A percentile compares a stretch with the other conserved stretches of the same genome.
phyloP scores from a whole-genome alignment of 2,797 vertebrate genomes.

The Lepidocolaptes lacrymiger region DNA sequence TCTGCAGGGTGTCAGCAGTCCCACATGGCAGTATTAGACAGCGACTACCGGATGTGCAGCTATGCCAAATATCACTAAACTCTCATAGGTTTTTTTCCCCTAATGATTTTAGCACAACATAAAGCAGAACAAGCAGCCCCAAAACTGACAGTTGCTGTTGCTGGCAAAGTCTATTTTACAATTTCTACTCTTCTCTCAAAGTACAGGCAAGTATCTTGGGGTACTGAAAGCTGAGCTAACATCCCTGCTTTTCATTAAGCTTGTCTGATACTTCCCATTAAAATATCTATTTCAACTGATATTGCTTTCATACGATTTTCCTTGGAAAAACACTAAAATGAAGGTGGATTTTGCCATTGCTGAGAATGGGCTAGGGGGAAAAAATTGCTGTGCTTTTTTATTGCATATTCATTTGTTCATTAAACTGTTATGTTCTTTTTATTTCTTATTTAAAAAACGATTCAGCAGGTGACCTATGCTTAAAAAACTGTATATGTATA shows the following conservation, averaged over 20 bases:
- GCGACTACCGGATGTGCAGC: not conserved
- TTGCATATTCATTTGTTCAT: not conserved
- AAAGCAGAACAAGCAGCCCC: not conserved
- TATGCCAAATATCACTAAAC: not conserved
- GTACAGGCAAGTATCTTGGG: not conserved
- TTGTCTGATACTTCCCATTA: constrained; percentile 41
- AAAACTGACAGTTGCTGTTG: not conserved
- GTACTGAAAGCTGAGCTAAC: constrained; percentile 34
- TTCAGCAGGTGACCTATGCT: not conserved
- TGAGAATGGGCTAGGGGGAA: not conserved
- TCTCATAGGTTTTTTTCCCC: accelerated
- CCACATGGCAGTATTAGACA: constrained; percentile 3
- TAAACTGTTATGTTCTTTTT: not conserved
- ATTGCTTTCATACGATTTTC: constrained; percentile 29
- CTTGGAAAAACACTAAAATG: constrained; percentile 5
- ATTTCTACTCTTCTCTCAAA: not conserved
- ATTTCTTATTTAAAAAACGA: not conserved
- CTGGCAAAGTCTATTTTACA: not conserved
- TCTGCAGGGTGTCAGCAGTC: constrained; percentile 18
- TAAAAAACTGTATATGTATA: not conserved
- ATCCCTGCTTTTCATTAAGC: constrained; percentile 46
- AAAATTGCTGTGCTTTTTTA: not conserved
- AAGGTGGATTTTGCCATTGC: not conserved
- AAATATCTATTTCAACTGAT: constrained; percentile 54
- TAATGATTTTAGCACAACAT: not conserved